These are phyloP conservation scores for Cotesia chilonis DNA, from an alignment of 1,140 invertebrate genomes.

Conservation along the genomic window DNA sequence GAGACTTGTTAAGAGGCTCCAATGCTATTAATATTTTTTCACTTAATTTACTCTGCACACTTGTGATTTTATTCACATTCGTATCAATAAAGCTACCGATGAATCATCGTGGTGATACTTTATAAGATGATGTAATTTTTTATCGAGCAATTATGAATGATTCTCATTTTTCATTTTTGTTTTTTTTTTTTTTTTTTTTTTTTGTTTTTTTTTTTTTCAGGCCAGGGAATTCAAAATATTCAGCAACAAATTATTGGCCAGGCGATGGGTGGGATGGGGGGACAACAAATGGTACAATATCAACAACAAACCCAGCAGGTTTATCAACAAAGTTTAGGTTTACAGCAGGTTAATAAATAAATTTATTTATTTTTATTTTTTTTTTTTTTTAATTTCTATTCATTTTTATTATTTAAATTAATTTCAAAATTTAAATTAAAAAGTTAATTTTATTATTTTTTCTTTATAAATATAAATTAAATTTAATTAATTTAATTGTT, in stretches of 20 bases:
- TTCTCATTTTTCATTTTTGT: not conserved
- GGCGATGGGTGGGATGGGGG: conserved; percentile 66
- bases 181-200: not conserved
- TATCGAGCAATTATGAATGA: no score
- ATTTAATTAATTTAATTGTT: no score
- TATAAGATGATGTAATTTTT: no score
- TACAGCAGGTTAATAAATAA: conserved; percentile 64
- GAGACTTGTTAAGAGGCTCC: no score
- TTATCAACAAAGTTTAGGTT: conserved; percentile 68
- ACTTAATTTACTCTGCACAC: no score
- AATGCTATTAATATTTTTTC: no score
- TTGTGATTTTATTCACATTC: no score
- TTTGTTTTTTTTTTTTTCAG: conserved; percentile 42
- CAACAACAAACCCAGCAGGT: conserved; percentile 70
- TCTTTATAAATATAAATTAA: no score
- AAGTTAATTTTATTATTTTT: no score
- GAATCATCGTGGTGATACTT: no score
- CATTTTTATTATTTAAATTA: conserved; percentile 45
- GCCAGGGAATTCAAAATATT: conserved; percentile 66
- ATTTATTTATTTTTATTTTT: not conserved
- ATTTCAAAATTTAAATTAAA: no score
- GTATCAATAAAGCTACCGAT: no score
- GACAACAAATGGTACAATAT: conserved; percentile 69
- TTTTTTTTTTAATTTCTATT: conserved; percentile 32
- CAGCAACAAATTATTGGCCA: conserved; percentile 70